Conservation (phyloP, 2,797 vertebrate genomes). For the Syngnathus rostellatus region DNA sequence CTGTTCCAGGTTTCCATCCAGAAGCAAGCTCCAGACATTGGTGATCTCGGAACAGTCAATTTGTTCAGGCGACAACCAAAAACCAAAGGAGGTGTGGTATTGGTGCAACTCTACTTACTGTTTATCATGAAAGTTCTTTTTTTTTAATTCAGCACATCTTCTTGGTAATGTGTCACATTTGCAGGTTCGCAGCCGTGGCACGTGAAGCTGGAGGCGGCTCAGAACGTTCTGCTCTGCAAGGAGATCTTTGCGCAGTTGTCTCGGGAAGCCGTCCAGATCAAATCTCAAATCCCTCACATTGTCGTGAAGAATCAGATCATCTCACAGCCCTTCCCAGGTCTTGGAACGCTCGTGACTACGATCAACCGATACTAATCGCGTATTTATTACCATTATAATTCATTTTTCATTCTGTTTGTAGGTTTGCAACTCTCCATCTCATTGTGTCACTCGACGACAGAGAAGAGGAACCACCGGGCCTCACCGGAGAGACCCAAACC, state of each 20-base stretch:
- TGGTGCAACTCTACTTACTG: not conserved
- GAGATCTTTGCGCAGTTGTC: conserved; percentile 98
- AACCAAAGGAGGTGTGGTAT: conserved; percentile 60
- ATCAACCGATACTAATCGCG: too few species aligned
- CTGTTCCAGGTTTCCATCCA: conserved; percentile 89
- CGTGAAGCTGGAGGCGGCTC: conserved; percentile 87
- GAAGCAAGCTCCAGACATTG: conserved; percentile 94
- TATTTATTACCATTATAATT: too few species aligned
- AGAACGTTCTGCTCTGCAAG: conserved; percentile 95
- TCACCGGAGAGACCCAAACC: conserved; percentile 80
- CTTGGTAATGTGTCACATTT: not conserved
- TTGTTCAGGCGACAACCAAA: conserved; percentile 87
- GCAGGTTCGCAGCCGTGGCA: conserved; percentile 90
- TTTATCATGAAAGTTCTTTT: not conserved
- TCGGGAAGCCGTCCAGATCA: conserved; percentile 95
- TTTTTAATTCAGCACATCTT: not conserved
- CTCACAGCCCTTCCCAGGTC: conserved; percentile 95
- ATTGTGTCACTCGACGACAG: conserved; percentile 87
- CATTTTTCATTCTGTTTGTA: conserved; percentile 29
- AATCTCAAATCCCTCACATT: conserved; percentile 96
- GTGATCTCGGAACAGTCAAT: conserved; percentile 89
- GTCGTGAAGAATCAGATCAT: conserved; percentile 99
- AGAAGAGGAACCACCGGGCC: conserved; percentile 81
- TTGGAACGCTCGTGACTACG: too few species aligned
- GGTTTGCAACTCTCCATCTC: conserved; percentile 93